phyloP scores from a whole-genome alignment of 2,797 vertebrate genomes.

The Fundulus diaphanus region DNA sequence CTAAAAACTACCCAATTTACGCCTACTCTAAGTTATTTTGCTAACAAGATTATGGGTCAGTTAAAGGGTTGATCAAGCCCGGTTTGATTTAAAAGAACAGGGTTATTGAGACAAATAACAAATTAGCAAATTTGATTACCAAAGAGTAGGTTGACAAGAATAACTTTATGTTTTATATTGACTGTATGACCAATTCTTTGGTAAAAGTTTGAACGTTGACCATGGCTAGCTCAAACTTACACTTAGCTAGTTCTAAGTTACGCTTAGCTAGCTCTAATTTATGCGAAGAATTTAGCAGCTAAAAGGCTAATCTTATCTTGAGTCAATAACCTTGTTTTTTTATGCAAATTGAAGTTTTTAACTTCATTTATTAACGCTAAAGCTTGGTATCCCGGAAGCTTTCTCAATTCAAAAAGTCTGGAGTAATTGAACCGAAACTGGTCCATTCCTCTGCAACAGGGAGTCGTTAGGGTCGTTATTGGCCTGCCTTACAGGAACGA shows the following conservation, averaged over 20 bases:
- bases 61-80: neutral
- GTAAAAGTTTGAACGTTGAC: neutral
- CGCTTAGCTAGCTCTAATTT: neutral
- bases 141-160: neutral
- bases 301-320: neutral
- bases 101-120: neutral
- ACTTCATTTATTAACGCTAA: neutral
- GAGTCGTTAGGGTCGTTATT: too few species aligned
- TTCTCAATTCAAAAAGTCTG: too few species aligned
- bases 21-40: neutral
- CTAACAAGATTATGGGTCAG: neutral
- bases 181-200: neutral
- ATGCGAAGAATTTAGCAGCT: neutral
- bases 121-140: neutral
- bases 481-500: too few species aligned
- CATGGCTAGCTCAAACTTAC: neutral
- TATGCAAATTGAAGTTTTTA: neutral
- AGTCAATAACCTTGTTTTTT: neutral
- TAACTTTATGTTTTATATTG: neutral
- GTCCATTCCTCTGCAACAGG: too few species aligned
- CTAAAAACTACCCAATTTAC: neutral
- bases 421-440: too few species aligned
- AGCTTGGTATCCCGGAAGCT: too few species aligned
- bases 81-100: neutral
- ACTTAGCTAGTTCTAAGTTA: neutral